Evolutionary conservation across 2,888 invertebrate genomes (phyloP).

Genomic region (Endomychus coccineus): DNA sequence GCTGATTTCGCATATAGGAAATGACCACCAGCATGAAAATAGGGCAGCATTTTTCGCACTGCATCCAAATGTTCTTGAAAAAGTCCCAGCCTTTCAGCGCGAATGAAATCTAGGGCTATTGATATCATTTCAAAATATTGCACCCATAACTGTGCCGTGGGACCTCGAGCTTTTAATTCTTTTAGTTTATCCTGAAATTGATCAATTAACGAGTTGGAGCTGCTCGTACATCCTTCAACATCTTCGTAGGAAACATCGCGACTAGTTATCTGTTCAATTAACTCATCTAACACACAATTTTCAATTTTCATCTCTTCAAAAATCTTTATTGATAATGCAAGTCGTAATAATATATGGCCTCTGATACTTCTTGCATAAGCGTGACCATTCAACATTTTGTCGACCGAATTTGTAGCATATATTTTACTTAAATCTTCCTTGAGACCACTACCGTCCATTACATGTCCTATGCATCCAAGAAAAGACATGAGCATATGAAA

Average conservation of each 20-base stretch:
- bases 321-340: conserved; percentile 24
- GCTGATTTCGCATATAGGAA: conserved; percentile 33
- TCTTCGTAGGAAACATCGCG: conserved; percentile 22
- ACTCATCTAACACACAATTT: conserved; percentile 17
- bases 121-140: conserved; percentile 35
- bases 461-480: too few relatives aligned
- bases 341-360: conserved; percentile 31
- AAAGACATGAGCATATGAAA: too few relatives aligned
- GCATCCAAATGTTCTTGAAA: conserved; percentile 29
- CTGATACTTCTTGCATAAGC: conserved; percentile 32
- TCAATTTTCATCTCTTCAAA: conserved; percentile 19
- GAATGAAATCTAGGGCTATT: conserved; percentile 28
- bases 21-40: conserved; percentile 37
- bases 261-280: conserved; percentile 27
- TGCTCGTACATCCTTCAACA: conserved; percentile 22
- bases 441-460: too few relatives aligned
- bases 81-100: conserved; percentile 28
- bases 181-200: conserved; percentile 23
- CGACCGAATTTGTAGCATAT: conserved; percentile 23
- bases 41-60: conserved; percentile 33
- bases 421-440: conserved; percentile 23
- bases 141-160: conserved; percentile 29
- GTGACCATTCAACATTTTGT: too few relatives aligned
- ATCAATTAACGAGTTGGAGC: conserved; percentile 14
- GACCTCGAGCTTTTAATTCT: conserved; percentile 25